Conservation (phyloP, 2,888 invertebrate genomes). For the Ophion ellenae region DNA sequence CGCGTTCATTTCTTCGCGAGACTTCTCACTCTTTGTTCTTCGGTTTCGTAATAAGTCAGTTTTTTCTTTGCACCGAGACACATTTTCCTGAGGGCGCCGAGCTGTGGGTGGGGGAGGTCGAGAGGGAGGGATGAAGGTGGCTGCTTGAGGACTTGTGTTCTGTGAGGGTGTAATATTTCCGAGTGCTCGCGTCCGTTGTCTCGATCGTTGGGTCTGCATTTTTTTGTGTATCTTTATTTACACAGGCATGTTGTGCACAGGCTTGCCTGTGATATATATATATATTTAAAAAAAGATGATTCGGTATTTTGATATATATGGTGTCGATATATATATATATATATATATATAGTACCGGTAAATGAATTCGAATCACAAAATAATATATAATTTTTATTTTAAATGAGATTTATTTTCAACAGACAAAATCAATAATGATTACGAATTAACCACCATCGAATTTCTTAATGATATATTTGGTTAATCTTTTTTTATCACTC, state of each 20-base stretch:
- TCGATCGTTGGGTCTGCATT: not conserved
- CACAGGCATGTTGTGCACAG: not conserved
- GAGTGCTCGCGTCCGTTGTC: conserved; percentile 54
- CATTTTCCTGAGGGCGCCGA: conserved; percentile 12
- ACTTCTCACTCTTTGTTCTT: conserved; percentile 52
- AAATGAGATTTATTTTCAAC: too few relatives aligned
- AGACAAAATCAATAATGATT: too few relatives aligned
- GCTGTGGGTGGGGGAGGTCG: not conserved
- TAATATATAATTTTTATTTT: too few relatives aligned
- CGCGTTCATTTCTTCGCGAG: conserved; percentile 3
- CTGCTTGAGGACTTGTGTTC: not conserved
- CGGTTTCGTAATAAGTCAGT: conserved; percentile 44
- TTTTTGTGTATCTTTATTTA: not conserved
- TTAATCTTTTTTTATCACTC: too few relatives aligned
- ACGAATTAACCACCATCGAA: too few relatives aligned
- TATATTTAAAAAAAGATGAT: not conserved
- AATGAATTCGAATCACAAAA: too few relatives aligned
- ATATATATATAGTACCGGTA: too few relatives aligned
- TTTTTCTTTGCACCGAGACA: conserved; percentile 24
- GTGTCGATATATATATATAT: too few relatives aligned
- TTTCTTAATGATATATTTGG: too few relatives aligned
- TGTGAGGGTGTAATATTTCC: conserved; percentile 57
- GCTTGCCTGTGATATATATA: too few relatives aligned
- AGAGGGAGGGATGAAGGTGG: not conserved
- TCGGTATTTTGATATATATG: too few relatives aligned